Conservation (phyloP, 2,888 invertebrate species). For the Azorinus chamasolen region DNA sequence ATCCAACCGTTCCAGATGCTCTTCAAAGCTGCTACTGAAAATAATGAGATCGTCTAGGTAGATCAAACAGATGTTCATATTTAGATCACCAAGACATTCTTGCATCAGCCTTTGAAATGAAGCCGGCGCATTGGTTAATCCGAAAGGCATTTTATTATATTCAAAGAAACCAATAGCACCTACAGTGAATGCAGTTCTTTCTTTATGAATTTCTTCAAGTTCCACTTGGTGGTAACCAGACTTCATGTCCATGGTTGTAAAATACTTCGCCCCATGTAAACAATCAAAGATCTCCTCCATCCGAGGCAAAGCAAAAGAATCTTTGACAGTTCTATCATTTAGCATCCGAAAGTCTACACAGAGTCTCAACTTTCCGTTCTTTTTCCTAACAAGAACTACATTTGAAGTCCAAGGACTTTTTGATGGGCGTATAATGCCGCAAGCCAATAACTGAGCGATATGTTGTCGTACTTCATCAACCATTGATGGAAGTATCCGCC, state of each 20-base stretch:
- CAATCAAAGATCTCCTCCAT: constrained; percentile 21
- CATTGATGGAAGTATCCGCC: constrained; percentile 20
- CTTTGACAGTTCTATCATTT: constrained; percentile 22
- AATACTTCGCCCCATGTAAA: constrained; percentile 16
- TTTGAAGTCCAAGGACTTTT: constrained; percentile 14
- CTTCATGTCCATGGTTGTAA: constrained; percentile 18
- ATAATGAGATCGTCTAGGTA: constrained; percentile 32
- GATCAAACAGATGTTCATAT: constrained; percentile 28
- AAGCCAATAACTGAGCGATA: constrained; percentile 51
- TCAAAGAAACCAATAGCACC: constrained; percentile 20
- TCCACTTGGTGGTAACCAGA: constrained; percentile 24
- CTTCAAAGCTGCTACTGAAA: constrained; percentile 8
- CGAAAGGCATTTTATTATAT: constrained; percentile 10
- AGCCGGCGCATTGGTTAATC: constrained; percentile 14
- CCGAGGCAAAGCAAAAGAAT: constrained; percentile 14
- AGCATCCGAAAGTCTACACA: constrained; percentile 18
- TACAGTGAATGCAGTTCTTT: constrained; percentile 25
- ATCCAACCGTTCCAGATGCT: constrained; percentile 22
- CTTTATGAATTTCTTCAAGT: constrained; percentile 18
- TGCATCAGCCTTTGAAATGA: constrained; percentile 24
- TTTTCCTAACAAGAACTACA: constrained; percentile 19
- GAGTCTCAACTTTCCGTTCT: constrained; percentile 16
- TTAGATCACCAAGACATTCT: constrained; percentile 15
- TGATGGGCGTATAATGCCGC: constrained; percentile 5
- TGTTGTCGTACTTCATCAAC: constrained; percentile 38